A percentile compares a stretch with the other conserved stretches of the same genome.
These are phyloP conservation scores for Trachythela sp. DNA, from an alignment of 64 coral and sea anemone species.

Conservation along the genomic window DNA sequence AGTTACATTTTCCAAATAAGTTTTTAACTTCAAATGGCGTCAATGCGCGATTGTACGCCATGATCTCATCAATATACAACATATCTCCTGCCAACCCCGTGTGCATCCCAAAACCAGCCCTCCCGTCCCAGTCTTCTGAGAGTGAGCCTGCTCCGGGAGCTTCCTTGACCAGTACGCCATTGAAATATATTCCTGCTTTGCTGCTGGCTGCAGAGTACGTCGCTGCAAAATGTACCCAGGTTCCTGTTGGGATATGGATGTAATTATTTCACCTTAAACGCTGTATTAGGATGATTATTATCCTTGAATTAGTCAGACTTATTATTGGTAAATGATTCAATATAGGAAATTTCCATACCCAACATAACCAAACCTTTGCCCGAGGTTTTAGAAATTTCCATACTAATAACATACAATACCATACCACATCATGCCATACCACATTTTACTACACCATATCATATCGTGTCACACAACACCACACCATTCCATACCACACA, in stretches of 20 bases:
- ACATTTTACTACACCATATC: no score
- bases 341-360: no score
- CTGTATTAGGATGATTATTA: no score
- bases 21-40: conserved; percentile 85
- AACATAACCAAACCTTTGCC: no score
- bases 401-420: no score
- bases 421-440: no score
- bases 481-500: no score
- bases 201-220: conserved; percentile 58
- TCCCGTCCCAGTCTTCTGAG: conserved; percentile 92
- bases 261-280: no score
- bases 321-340: no score
- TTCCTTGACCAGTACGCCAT: conserved; percentile 70
- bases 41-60: conserved; percentile 78
- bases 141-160: conserved; percentile 49
- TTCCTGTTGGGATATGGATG: conserved; percentile 24
- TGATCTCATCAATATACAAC: conserved; percentile 74
- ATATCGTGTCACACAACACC: no score
- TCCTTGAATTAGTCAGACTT: no score
- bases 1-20: conserved; percentile 82
- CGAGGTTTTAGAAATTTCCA: no score
- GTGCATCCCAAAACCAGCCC: conserved; percentile 86
- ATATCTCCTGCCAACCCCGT: conserved; percentile 41
- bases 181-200: conserved; percentile 71
- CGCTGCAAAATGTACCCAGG: conserved; percentile 71